Base-by-base conservation (phyloP, 2,888 invertebrate species). In the Aromia moschata region DNA sequence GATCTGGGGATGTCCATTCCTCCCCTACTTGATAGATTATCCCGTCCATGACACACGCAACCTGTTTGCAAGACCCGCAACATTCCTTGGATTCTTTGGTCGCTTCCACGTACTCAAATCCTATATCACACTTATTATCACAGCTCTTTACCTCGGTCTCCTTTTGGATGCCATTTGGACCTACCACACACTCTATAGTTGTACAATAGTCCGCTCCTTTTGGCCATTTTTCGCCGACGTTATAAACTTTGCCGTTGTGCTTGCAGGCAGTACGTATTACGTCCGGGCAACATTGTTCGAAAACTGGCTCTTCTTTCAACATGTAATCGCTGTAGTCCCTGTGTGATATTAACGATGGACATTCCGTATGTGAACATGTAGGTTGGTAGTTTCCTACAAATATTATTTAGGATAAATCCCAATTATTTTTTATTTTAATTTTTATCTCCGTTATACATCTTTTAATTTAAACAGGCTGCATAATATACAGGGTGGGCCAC, bases 251-350 rank as follows among this genome's bases (percentile, higher is more conserved):
- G 7, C 72, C 78, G 2, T 78, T 74, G 43, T 83, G 77, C 70
- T 80, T 83, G 70, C 92, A 92, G 0, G 87, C 88, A 0, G 81
- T 81, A 12, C 86, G 83, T 58, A 81, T 81, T 25, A 85, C 78
- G 5, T 73, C 76, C 0, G 90, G 85, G 75, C 92, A 92, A 79
- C 92, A 92, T 54, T 85, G 81, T 74, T 84, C 85, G 56, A 84
- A 84, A 44, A 83, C 78, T 0, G 83, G 76, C 1, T 83, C 77
- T 4, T 83, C 78, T 72, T 85, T 83, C 62, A 88, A 67, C 44
- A 86, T 83, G 74, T 86, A 89, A 70, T 87, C 85, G 0, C 77
- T 76, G 43, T 80, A 78, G 65, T 84, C 84, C 1, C 80, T 69
- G 25, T 82, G 80, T 1, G 76, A 71, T n/a, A 71, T 64, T 0